Evolutionary conservation across 2,113 vertebrate genomes (phyloP).

Genomic region (Saccopteryx bilineata): DNA sequence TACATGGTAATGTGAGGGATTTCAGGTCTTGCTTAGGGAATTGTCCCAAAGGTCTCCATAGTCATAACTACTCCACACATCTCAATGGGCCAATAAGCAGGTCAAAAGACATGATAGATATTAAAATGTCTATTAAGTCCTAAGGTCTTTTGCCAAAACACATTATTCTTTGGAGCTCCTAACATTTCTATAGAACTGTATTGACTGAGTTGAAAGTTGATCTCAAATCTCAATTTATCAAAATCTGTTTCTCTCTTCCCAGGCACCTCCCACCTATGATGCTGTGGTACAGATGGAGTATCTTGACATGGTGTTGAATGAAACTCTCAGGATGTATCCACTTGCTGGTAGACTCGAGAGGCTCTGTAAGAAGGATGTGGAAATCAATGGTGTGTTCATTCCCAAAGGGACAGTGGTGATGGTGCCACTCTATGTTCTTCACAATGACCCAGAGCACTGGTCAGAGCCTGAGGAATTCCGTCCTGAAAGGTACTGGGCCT

Average conservation of each 20-base stretch:
- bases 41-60: not conserved
- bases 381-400: constrained; percentile 89
- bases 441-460: constrained; percentile 88
- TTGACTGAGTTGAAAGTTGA: not conserved
- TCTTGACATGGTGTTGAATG: constrained; percentile 91
- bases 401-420: constrained; percentile 87
- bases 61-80: not conserved
- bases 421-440: constrained; percentile 87
- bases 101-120: not conserved
- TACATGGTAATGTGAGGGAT: too few relatives aligned
- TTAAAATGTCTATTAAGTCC: not conserved
- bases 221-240: not conserved
- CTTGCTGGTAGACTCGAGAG: constrained; percentile 85
- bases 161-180: not conserved
- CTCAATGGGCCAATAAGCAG: not conserved
- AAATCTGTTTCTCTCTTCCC: not conserved
- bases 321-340: constrained; percentile 90
- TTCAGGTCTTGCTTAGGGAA: not conserved
- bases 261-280: constrained; percentile 87
- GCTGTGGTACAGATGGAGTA: constrained; percentile 91
- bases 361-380: constrained; percentile 90
- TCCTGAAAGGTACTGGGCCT: constrained; percentile 92
- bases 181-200: not conserved
- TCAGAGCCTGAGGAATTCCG: constrained; percentile 90
- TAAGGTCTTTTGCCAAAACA: too few relatives aligned